Conservation (phyloP, 1,140 invertebrate genomes). For the Littorina saxatilis region DNA sequence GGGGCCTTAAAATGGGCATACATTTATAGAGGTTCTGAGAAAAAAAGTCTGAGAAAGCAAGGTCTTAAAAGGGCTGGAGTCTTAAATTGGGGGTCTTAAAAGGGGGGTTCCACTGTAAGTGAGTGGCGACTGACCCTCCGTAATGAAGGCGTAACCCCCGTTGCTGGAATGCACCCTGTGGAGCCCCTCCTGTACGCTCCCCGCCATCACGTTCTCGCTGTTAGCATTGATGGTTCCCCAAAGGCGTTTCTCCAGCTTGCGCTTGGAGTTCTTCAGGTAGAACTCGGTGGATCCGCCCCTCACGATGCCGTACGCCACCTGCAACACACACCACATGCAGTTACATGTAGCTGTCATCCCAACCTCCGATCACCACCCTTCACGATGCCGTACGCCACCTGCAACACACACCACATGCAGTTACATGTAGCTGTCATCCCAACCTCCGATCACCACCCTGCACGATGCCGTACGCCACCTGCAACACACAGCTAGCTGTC, state of each 20-base stretch:
- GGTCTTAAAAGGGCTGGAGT: not conserved
- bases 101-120: too few species aligned
- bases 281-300: constrained; percentile 13
- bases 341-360: not conserved
- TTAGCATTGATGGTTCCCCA: constrained; percentile 31
- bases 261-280: constrained; percentile 43
- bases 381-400: constrained; percentile 38
- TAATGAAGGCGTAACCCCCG: constrained; percentile 48
- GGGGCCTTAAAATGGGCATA: too few species aligned
- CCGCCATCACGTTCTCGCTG: constrained; percentile 15
- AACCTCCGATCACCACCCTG: too few species aligned
- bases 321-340: not conserved
- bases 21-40: too few species aligned
- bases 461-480: constrained; percentile 38
- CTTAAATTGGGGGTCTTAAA: too few species aligned
- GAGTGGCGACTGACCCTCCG: constrained; percentile 40
- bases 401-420: not conserved
- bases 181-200: constrained; percentile 43
- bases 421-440: not conserved
- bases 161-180: constrained; percentile 34
- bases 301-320: constrained; percentile 38
- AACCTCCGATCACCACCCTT: too few species aligned
- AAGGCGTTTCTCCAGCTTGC: constrained; percentile 29
- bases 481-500: not conserved
- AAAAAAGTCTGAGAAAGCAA: not conserved